Percentiles rank a stretch among this genome's conserved stretches.
phyloP scores from a whole-genome alignment of 2,888 invertebrate genomes.

The Pomacea canaliculata region DNA sequence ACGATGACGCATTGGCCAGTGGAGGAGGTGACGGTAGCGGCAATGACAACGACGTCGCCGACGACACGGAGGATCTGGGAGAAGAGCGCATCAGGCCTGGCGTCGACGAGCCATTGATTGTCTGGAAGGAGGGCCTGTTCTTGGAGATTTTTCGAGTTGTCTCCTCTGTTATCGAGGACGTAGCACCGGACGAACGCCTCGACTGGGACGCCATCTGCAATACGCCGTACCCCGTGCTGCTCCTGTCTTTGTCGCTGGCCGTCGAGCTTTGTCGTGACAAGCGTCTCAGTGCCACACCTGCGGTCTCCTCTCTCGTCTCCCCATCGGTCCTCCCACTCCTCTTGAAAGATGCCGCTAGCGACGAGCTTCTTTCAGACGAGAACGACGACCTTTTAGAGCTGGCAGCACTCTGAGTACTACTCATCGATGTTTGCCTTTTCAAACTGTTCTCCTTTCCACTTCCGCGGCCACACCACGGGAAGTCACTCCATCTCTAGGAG shows the following conservation, averaged over 20 bases:
- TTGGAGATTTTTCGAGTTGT: too few species aligned
- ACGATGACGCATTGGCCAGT: neutral
- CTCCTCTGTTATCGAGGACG: neutral
- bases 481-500: neutral
- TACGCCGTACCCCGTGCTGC: neutral
- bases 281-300: neutral
- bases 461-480: neutral
- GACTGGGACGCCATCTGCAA: constrained; percentile 3
- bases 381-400: neutral
- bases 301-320: neutral
- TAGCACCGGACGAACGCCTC: neutral
- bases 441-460: neutral
- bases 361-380: neutral
- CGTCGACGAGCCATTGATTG: constrained; percentile 16
- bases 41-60: neutral
- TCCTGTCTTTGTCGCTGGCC: constrained; percentile 1
- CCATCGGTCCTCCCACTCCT: neutral
- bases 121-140: constrained; percentile 10
- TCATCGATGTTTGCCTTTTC: too few species aligned
- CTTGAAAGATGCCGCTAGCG: neutral
- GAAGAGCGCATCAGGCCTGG: constrained; percentile 17
- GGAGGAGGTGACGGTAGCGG: neutral
- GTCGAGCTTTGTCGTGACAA: constrained; percentile 6
- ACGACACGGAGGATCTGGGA: constrained; percentile 1
- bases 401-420: neutral